Conservation (phyloP, 2,113 vertebrate genomes). For the Bujurquina vittata region DNA sequence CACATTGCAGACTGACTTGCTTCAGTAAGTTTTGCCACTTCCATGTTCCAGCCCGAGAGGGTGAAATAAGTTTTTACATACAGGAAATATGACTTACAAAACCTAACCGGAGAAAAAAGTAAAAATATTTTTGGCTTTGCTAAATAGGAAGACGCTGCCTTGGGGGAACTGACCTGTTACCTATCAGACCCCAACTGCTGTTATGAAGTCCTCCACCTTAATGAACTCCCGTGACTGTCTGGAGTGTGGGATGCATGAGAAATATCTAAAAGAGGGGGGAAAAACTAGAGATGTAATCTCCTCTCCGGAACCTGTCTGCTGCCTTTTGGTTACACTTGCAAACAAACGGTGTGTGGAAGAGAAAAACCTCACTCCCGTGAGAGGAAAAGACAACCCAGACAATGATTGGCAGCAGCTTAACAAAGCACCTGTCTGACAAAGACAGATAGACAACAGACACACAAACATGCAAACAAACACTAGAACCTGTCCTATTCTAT, state of each 20-base stretch:
- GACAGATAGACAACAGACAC: constrained; percentile 31
- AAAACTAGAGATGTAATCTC: constrained; percentile 63
- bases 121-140: constrained; percentile 12
- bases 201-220: constrained; percentile 42
- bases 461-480: constrained; percentile 63
- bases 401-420: constrained; percentile 80
- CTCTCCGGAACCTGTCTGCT: constrained; percentile 36
- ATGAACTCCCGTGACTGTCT: constrained; percentile 56
- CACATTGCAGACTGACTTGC: neutral
- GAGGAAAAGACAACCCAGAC: constrained; percentile 64
- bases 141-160: constrained; percentile 20
- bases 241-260: constrained; percentile 45
- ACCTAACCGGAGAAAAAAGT: neutral
- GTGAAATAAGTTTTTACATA: neutral
- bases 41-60: too few relatives aligned
- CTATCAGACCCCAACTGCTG: constrained; percentile 25
- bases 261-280: constrained; percentile 33
- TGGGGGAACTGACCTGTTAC: constrained; percentile 51
- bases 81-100: neutral
- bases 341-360: constrained; percentile 36
- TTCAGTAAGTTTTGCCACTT: neutral
- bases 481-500: constrained; percentile 39
- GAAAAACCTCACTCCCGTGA: constrained; percentile 31
- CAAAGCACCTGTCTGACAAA: constrained; percentile 68
- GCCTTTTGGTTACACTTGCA: constrained; percentile 54